Percentiles rank a stretch among this genome's conserved stretches.
These are phyloP conservation scores for Megalurothrips usitatus DNA, from an alignment of 2,888 invertebrate species.

Conservation along the genomic window DNA sequence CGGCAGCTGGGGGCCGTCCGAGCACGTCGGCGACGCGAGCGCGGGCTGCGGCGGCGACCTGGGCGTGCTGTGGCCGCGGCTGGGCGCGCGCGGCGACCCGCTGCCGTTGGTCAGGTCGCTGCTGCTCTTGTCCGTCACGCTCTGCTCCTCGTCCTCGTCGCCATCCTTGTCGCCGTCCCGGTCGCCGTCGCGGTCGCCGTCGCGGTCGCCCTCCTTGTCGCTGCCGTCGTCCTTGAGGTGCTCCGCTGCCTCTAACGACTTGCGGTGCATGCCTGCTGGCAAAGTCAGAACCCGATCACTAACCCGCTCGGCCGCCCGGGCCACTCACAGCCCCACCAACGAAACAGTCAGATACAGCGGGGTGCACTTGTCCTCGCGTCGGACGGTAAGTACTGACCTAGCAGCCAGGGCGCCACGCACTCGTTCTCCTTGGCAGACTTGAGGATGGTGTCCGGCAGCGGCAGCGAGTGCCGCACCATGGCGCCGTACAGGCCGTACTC, in stretches of 20 bases:
- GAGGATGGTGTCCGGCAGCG: slow-evolving; percentile 95
- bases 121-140: slow-evolving; percentile 38
- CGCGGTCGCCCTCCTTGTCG: slow-evolving; percentile 40
- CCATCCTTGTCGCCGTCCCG: slow-evolving; percentile 47
- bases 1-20: slow-evolving; percentile 36
- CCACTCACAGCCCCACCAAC: background rate
- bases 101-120: slow-evolving; percentile 35
- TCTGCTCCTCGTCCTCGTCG: slow-evolving; percentile 36
- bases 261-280: slow-evolving; percentile 93
- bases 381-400: slow-evolving; percentile 65
- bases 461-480: slow-evolving; percentile 98
- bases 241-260: slow-evolving; percentile 94
- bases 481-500: slow-evolving; percentile 99
- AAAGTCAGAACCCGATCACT: slow-evolving; percentile 43
- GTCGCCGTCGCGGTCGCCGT: slow-evolving; percentile 61
- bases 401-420: slow-evolving; percentile 97
- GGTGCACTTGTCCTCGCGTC: background rate
- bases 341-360: background rate
- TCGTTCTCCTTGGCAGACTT: slow-evolving; percentile 96
- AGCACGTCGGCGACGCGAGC: slow-evolving; percentile 39
- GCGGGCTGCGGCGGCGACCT: slow-evolving; percentile 38
- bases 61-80: slow-evolving; percentile 34
- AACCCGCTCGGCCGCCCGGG: background rate
- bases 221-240: slow-evolving; percentile 71
- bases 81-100: slow-evolving; percentile 34